phyloP scores from a whole-genome alignment of 1,140 invertebrate species.

The Tetramorium simillimum region DNA sequence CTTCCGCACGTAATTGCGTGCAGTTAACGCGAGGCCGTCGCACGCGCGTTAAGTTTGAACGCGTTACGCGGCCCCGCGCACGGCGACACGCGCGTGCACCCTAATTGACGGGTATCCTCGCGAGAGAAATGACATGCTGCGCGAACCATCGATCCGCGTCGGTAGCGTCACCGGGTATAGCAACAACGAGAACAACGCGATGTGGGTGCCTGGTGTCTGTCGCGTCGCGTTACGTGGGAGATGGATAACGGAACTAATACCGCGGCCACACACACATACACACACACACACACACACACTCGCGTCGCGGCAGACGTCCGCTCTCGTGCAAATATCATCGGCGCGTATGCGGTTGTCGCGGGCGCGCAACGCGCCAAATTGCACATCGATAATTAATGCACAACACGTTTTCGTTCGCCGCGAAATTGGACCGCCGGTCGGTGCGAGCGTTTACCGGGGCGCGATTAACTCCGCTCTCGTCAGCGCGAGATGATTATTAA shows the following conservation, averaged over 20 bases:
- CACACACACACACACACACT: background rate
- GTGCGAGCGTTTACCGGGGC: background rate
- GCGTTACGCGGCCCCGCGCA: background rate
- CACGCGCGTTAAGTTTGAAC: background rate
- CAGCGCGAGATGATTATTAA: slow-evolving; percentile 14
- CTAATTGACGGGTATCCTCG: slow-evolving; percentile 47
- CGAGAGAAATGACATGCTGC: slow-evolving; percentile 4
- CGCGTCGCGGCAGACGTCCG: background rate
- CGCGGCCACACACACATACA: background rate
- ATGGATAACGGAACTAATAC: slow-evolving; percentile 43
- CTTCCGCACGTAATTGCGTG: slow-evolving; percentile 1
- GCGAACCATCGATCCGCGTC: slow-evolving; percentile 16
- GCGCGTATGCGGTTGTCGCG: background rate
- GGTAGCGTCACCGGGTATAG: slow-evolving; percentile 1
- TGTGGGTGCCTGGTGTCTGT: background rate
- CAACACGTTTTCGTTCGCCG: background rate
- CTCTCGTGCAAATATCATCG: slow-evolving; percentile 7
- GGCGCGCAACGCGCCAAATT: background rate
- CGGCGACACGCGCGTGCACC: background rate
- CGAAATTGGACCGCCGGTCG: background rate
- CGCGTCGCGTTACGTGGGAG: slow-evolving; percentile 5
- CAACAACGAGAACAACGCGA: background rate
- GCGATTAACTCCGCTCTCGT: background rate
- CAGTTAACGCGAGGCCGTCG: background rate
- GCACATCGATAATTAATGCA: slow-evolving; percentile 13